These are phyloP conservation scores for Hypolimnas misippus DNA, from an alignment of 2,888 invertebrate genomes.

Conservation along the genomic window DNA sequence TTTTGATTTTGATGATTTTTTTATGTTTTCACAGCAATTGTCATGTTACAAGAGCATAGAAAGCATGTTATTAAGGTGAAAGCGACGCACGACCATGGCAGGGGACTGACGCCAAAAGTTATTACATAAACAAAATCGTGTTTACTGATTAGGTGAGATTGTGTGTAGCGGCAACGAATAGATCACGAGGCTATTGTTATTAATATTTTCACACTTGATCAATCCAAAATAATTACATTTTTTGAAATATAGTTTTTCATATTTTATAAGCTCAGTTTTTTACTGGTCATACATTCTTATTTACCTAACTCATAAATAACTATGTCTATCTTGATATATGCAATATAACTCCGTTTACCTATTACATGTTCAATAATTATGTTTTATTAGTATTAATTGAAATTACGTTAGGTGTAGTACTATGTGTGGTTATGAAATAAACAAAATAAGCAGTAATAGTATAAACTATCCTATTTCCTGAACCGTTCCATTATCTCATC, in stretches of 20 bases:
- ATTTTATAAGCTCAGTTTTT: too few species aligned
- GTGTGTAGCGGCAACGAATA: conserved; percentile 40
- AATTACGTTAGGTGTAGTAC: too few species aligned
- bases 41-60: conserved; percentile 63
- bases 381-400: too few species aligned
- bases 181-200: conserved; percentile 1
- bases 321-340: too few species aligned
- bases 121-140: conserved; percentile 69
- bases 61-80: conserved; percentile 73
- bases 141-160: conserved; percentile 70
- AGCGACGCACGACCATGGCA: conserved; percentile 67
- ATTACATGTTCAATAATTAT: too few species aligned
- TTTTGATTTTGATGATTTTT: neutral
- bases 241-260: neutral
- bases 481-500: conserved; percentile 10
- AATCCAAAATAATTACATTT: neutral
- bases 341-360: too few species aligned
- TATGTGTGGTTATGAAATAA: too few species aligned
- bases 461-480: neutral
- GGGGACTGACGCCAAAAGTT: conserved; percentile 61
- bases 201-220: neutral
- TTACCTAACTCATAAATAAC: too few species aligned
- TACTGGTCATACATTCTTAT: too few species aligned
- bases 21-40: conserved; percentile 13
- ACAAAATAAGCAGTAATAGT: neutral